Conservation (phyloP, 2,888 invertebrate species). For the Atherix ibis region DNA sequence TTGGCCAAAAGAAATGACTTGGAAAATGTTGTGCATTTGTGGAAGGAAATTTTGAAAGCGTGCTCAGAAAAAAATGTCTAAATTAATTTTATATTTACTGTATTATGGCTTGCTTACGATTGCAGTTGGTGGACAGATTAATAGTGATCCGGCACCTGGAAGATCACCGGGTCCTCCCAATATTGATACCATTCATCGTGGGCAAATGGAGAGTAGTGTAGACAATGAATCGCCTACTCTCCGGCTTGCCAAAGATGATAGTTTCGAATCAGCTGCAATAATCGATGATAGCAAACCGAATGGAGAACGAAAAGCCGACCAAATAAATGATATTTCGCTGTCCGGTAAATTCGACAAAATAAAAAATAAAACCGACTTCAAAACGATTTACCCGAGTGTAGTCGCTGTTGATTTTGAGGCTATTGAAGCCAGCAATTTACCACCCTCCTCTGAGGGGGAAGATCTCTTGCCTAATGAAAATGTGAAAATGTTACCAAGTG, state of each 20-base stretch:
- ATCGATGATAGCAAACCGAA: neutral
- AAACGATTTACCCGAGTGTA: no score
- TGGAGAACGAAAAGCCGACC: neutral
- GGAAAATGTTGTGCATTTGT: no score
- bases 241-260: constrained; percentile 5
- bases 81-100: constrained; percentile 2
- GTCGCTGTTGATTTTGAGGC: no score
- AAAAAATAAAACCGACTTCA: neutral
- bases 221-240: constrained; percentile 6
- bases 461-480: no score
- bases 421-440: no score
- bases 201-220: constrained; percentile 1
- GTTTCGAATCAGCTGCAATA: constrained; percentile 1
- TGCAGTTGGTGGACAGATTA: constrained; percentile 29
- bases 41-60: no score
- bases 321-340: constrained; percentile 7
- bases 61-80: constrained; percentile 5
- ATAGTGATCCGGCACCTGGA: constrained; percentile 49
- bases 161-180: constrained; percentile 46
- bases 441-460: no score
- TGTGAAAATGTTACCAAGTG: no score
- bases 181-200: constrained; percentile 6
- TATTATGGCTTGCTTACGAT: constrained; percentile 5
- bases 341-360: no score
- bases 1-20: no score